phyloP scores from a whole-genome alignment of 2,797 vertebrate species.

The Neosalanx taihuensis region DNA sequence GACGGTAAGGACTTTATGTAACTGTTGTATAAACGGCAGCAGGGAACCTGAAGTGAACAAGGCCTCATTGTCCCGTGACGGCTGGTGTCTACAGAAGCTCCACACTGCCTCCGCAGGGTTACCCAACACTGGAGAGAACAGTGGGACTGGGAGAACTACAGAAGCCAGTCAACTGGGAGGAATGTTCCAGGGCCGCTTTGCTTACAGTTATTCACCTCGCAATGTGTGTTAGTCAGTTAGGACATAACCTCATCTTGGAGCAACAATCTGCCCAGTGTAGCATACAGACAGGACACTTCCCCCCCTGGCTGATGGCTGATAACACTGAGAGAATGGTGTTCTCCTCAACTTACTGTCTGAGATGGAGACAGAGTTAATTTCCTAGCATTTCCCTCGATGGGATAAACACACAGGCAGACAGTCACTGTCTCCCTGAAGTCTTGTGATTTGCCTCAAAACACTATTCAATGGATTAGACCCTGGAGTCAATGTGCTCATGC shows the following conservation, averaged over 20 bases:
- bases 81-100: constrained; percentile 24
- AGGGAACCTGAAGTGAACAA: not conserved
- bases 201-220: constrained; percentile 31
- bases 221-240: constrained; percentile 29
- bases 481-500: constrained; percentile 10
- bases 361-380: constrained; percentile 21
- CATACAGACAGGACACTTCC: constrained; percentile 12
- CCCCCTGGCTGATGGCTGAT: constrained; percentile 29
- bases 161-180: constrained; percentile 34
- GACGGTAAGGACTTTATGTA: not conserved
- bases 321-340: constrained; percentile 28
- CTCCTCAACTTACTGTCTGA: constrained; percentile 18
- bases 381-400: constrained; percentile 11
- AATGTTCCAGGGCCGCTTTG: constrained; percentile 14
- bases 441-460: constrained; percentile 24
- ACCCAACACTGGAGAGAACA: constrained; percentile 18
- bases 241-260: constrained; percentile 33
- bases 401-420: constrained; percentile 32
- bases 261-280: constrained; percentile 48
- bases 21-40: not conserved
- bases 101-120: constrained; percentile 27
- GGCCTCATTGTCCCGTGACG: not conserved
- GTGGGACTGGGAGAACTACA: not conserved
- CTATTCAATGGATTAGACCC: constrained; percentile 1
- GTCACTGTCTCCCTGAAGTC: constrained; percentile 4